Percentiles rank a stretch among this genome's conserved stretches.
Evolutionary conservation across 2,888 invertebrate genomes (phyloP).

Genomic region (Rhamnusium bicolor): DNA sequence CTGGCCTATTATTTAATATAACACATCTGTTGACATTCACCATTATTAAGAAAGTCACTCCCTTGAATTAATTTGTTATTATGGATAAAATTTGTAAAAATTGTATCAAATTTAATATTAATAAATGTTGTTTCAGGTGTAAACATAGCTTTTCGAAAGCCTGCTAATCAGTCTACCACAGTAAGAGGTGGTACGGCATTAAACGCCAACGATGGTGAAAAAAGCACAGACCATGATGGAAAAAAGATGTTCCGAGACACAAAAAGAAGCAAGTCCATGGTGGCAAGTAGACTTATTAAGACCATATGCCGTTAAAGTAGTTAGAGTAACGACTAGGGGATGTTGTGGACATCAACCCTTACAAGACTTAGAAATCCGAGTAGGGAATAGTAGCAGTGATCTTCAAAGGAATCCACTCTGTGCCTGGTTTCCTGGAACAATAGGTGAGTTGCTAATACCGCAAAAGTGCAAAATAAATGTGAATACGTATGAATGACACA

Average conservation of each 20-base stretch:
- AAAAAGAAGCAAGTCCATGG: slow-evolving; percentile 92
- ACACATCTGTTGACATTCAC: too few species aligned
- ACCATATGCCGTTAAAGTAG: slow-evolving; percentile 88
- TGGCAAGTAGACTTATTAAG: slow-evolving; percentile 92
- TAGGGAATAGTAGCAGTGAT: slow-evolving; percentile 92
- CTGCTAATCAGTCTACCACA: slow-evolving; percentile 92
- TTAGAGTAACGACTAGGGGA: slow-evolving; percentile 88
- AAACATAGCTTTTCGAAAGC: slow-evolving; percentile 89
- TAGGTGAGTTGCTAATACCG: slow-evolving; percentile 75
- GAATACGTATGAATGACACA: too few species aligned
- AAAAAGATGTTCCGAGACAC: slow-evolving; percentile 92
- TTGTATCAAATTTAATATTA: background rate
- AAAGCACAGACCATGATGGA: slow-evolving; percentile 88
- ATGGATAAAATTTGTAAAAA: too few species aligned
- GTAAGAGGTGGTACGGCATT: slow-evolving; percentile 87
- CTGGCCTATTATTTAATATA: too few species aligned
- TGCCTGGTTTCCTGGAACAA: slow-evolving; percentile 94
- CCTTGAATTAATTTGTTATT: too few species aligned
- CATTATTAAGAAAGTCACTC: too few species aligned
- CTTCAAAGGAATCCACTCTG: slow-evolving; percentile 91
- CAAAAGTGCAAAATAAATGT: too few species aligned
- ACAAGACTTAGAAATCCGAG: slow-evolving; percentile 90
- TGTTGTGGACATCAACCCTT: slow-evolving; percentile 91
- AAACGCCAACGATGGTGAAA: slow-evolving; percentile 92
- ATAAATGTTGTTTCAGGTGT: slow-evolving; percentile 76